Evolutionary conservation across 2,113 vertebrate species (phyloP), one percentile per base, ranked within the genome.

Genomic region (Haemorhous mexicanus): DNA sequence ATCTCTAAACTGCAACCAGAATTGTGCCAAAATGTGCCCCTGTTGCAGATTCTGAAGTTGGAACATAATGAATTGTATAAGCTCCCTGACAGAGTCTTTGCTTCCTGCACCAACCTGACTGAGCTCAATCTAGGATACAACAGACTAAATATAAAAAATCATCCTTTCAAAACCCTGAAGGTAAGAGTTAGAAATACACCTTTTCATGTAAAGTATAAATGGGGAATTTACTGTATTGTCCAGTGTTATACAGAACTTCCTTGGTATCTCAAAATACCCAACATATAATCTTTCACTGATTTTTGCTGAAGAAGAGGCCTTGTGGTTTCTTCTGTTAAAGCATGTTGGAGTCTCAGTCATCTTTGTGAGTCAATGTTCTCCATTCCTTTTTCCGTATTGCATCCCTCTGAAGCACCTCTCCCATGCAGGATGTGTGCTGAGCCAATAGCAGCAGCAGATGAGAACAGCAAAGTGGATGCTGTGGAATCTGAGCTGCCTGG

Each of bases 11-110:
- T 99, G 80, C 98, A 98, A 8, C 89, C 79, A 43, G 95, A 92
- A 41, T 24, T 99, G 73, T 99, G 99, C 93, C 94, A 92, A 84
- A 96, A 59, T 2, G 96, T 99, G 69, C 98, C 97, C 4, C 85
- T 93, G 32, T 92, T 99, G 91, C 95, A 97, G 84, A 89, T 96
- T 23, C 97, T 99, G 81, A 98, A 97, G 13, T 68, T 99, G 32
- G 96, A 98, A 61, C 99, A 98, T 89, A 99, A 99, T 33, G 92
- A 99, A 87, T 93, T 99, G 21, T 32, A 19, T 87, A 84, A 97
- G 7, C 92, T 99, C 82, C 97, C 93, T 41, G 96, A 98, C 33
- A 93, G 94, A 63, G 97, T 98, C 47, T 94, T 99, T 90, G 62
- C 62, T 58, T 95, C 72, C 90, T 99, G 99, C 84, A 88, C 37